These are phyloP conservation scores for Noctua pronuba DNA, from an alignment of 2,888 invertebrate genomes.

Conservation along the genomic window DNA sequence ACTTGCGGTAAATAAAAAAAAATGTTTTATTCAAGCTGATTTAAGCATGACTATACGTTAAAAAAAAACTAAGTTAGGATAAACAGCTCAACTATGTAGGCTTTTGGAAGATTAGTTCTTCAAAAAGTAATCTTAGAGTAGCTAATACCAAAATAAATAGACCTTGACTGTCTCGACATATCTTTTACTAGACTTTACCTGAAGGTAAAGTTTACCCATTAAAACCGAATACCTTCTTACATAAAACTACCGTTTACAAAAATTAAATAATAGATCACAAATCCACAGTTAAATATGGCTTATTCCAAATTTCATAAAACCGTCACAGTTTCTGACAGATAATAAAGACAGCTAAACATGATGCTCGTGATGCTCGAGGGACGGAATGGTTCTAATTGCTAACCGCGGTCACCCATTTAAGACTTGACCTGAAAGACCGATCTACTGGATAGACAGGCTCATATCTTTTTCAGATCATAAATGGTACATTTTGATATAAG, in stretches of 20 bases:
- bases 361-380: not conserved
- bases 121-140: not conserved
- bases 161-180: not conserved
- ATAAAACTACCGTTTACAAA: not conserved
- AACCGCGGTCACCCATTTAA: constrained; percentile 5
- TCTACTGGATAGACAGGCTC: not conserved
- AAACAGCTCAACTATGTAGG: not conserved
- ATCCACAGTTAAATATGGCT: too few species aligned
- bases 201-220: not conserved
- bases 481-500: too few species aligned
- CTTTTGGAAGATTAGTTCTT: not conserved
- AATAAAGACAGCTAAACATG: not conserved
- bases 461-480: not conserved
- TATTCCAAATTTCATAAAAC: constrained; percentile 2
- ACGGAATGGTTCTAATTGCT: constrained; percentile 21
- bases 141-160: not conserved
- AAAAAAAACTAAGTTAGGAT: not conserved
- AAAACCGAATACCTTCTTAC: not conserved
- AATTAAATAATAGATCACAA: not conserved
- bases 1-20: not conserved
- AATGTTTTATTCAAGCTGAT: not conserved
- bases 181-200: not conserved
- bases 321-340: not conserved
- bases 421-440: constrained; percentile 3
- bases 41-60: not conserved